phyloP scores from a whole-genome alignment of 2,888 invertebrate species.

The Trichogramma evanescens region DNA sequence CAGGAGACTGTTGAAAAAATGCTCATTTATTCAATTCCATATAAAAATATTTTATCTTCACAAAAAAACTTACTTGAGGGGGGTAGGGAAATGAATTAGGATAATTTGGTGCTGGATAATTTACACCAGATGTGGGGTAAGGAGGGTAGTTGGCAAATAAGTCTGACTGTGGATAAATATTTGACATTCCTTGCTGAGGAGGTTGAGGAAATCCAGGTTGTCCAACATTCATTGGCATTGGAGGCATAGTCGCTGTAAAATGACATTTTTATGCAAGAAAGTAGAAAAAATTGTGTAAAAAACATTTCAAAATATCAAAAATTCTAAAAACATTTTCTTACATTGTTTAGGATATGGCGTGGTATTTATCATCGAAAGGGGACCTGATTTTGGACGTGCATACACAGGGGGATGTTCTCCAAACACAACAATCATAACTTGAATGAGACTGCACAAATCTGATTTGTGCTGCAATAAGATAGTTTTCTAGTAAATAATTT shows the following conservation, averaged over 20 bases:
- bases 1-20: slow-evolving; percentile 28
- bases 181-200: slow-evolving; percentile 35
- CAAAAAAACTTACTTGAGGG: slow-evolving; percentile 32
- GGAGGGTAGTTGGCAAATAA: slow-evolving; percentile 36
- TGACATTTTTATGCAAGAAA: neutral
- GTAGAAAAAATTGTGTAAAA: neutral
- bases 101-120: slow-evolving; percentile 41
- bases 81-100: slow-evolving; percentile 29
- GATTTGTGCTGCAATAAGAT: slow-evolving; percentile 56
- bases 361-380: slow-evolving; percentile 29
- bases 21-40: neutral
- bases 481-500: slow-evolving; percentile 9
- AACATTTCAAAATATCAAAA: slow-evolving; percentile 5
- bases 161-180: slow-evolving; percentile 22
- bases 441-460: slow-evolving; percentile 80
- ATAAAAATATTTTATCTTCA: neutral
- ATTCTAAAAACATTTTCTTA: slow-evolving; percentile 34
- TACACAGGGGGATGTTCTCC: slow-evolving; percentile 94
- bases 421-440: slow-evolving; percentile 86
- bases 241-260: slow-evolving; percentile 46
- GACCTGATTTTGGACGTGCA: slow-evolving; percentile 59
- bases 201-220: slow-evolving; percentile 20
- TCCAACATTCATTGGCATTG: slow-evolving; percentile 15
- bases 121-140: slow-evolving; percentile 43
- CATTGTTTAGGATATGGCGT: slow-evolving; percentile 54